These are phyloP conservation scores for Ctenodactylus gundi DNA, from an alignment of 2,113 vertebrate species.

Conservation along the genomic window DNA sequence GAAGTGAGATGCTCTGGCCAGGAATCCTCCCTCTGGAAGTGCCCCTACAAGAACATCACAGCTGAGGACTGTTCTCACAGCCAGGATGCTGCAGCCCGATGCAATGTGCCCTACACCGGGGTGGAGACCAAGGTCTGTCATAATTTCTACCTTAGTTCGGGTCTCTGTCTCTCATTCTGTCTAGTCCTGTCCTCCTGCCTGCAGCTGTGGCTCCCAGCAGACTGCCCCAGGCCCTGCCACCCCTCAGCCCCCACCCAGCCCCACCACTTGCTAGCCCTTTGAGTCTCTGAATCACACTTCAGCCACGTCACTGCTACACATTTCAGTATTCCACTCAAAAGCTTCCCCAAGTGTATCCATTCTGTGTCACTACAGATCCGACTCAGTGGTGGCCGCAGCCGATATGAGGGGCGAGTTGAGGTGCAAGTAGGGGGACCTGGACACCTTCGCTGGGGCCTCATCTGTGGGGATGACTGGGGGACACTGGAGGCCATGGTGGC, in stretches of 20 bases:
- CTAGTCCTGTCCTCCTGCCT: not conserved
- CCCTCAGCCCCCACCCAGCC: not conserved
- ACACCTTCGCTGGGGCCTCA: slow-evolving; percentile 90
- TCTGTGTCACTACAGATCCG: slow-evolving; percentile 89
- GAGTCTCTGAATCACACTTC: not conserved
- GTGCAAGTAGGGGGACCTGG: slow-evolving; percentile 85
- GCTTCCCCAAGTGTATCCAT: not conserved
- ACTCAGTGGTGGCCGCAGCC: slow-evolving; percentile 92
- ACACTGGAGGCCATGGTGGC: slow-evolving; percentile 93
- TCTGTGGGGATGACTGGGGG: slow-evolving; percentile 95
- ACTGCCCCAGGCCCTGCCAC: not conserved
- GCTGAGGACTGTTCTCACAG: slow-evolving; percentile 92
- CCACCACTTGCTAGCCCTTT: too few relatives aligned
- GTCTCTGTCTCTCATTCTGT: not conserved
- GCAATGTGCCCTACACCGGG: slow-evolving; percentile 94
- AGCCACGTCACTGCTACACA: not conserved
- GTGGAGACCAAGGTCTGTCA: slow-evolving; percentile 92
- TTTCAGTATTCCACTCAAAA: not conserved
- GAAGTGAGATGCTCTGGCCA: slow-evolving; percentile 92
- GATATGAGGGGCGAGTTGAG: slow-evolving; percentile 94
- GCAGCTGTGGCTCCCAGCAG: not conserved
- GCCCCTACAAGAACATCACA: slow-evolving; percentile 93
- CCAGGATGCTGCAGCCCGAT: slow-evolving; percentile 91
- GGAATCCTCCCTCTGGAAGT: slow-evolving; percentile 93
- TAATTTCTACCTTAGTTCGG: not conserved